Evolutionary conservation across 2,113 vertebrate genomes (phyloP).

Genomic region (Syngnathus scovelli): DNA sequence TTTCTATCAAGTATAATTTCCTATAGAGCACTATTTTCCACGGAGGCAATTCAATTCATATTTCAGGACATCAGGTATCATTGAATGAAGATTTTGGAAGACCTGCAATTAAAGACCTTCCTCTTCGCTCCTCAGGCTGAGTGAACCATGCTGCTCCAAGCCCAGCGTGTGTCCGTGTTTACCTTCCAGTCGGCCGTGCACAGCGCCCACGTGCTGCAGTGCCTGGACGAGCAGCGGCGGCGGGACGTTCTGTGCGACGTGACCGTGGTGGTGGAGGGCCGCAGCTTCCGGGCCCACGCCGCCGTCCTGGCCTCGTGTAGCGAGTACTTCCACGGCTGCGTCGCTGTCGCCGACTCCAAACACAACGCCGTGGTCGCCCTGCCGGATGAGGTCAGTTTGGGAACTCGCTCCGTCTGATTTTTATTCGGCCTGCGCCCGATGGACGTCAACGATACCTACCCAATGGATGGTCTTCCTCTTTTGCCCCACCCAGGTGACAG

Average conservation of each 20-base stretch:
- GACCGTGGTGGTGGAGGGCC: slow-evolving; percentile 80
- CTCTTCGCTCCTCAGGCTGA: not conserved
- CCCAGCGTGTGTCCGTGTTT: slow-evolving; percentile 66
- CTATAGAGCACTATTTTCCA: no score
- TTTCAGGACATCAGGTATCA: no score
- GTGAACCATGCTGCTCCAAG: slow-evolving; percentile 60
- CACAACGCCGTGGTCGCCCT: slow-evolving; percentile 78
- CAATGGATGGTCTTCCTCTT: slow-evolving; percentile 8
- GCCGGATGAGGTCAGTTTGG: slow-evolving; percentile 79
- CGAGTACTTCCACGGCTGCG: slow-evolving; percentile 79
- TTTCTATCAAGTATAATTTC: no score
- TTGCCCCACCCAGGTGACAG: slow-evolving; percentile 75
- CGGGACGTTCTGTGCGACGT: slow-evolving; percentile 74
- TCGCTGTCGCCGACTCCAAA: slow-evolving; percentile 62
- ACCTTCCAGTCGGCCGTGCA: slow-evolving; percentile 76
- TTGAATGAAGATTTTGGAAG: no score
- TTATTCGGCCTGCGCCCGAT: no score
- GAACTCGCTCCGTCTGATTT: not conserved
- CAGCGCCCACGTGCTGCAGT: slow-evolving; percentile 64
- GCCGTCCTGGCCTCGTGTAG: slow-evolving; percentile 90
- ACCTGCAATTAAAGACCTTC: not conserved
- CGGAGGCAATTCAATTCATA: no score
- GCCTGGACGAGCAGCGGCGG: slow-evolving; percentile 71
- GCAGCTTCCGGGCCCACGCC: slow-evolving; percentile 82
- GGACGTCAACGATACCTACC: not conserved